These are phyloP conservation scores for Chaunax sp. DNA, from an alignment of 2,797 vertebrate genomes.

Conservation along the genomic window DNA sequence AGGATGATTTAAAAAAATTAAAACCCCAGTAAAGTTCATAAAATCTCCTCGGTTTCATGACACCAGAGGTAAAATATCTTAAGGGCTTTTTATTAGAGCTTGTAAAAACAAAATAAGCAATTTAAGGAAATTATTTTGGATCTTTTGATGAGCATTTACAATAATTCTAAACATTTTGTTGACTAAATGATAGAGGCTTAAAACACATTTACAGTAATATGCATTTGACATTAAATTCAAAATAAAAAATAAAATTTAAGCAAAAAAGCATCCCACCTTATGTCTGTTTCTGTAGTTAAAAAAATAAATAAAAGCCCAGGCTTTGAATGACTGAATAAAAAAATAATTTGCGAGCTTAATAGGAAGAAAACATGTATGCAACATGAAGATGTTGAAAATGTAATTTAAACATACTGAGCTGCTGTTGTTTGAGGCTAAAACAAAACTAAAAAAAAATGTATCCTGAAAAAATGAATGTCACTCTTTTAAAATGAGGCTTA, in stretches of 20 bases:
- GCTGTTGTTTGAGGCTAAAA: background rate
- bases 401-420: background rate
- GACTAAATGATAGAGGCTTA: background rate
- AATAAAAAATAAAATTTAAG: background rate
- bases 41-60: background rate
- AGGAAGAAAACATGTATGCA: background rate
- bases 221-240: background rate
- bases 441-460: background rate
- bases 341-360: background rate
- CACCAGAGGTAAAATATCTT: background rate
- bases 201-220: background rate
- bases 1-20: background rate
- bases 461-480: background rate
- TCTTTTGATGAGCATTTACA: background rate
- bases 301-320: background rate
- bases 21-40: background rate
- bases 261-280: background rate
- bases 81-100: background rate
- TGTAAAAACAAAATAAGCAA: background rate
- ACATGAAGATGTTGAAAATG: conserved; percentile 1
- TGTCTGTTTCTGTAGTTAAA: background rate
- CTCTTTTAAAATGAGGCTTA: background rate
- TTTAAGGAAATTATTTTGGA: background rate
- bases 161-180: background rate
- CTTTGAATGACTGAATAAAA: conserved; percentile 5